Evolutionary conservation across 1,140 invertebrate genomes (phyloP).

Genomic region (Panulirus ornatus): DNA sequence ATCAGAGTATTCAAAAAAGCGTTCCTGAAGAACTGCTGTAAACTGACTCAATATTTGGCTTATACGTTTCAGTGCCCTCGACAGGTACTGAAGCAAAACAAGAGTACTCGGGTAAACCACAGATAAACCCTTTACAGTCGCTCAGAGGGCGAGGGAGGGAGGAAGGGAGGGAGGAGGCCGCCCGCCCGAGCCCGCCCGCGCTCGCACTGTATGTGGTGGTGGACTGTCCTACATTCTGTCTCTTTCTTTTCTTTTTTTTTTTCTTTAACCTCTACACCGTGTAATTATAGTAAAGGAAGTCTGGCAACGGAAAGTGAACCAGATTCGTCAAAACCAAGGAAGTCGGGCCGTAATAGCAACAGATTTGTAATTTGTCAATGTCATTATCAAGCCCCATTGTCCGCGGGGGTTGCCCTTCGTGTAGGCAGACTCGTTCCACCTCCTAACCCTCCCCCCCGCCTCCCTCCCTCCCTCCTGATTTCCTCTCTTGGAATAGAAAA

Average conservation of each 20-base stretch:
- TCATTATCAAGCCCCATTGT: conserved; percentile 52
- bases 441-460: background rate
- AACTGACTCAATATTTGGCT: no score
- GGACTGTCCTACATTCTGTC: no score
- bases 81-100: no score
- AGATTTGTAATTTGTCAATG: conserved; percentile 51
- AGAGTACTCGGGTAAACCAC: no score
- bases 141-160: no score
- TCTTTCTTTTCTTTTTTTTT: background rate
- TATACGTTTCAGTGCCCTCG: no score
- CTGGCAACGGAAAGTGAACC: conserved; percentile 16
- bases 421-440: conserved; percentile 14
- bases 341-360: conserved; percentile 3
- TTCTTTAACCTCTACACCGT: background rate
- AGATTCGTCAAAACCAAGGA: conserved; percentile 34
- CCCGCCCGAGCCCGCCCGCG: no score
- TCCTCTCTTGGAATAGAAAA: conserved; percentile 5
- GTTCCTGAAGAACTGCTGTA: no score
- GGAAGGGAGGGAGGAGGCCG: no score
- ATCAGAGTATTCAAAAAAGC: no score
- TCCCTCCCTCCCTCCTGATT: conserved; percentile 21
- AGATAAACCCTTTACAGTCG: no score
- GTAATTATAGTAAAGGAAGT: conserved; percentile 59
- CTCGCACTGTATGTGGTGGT: no score
- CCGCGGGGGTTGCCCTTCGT: conserved; percentile 1